A percentile compares a stretch with the other conserved stretches of the same genome.
Conservation (phyloP, 2,113 vertebrate species). For the Montifringilla adamsi region DNA sequence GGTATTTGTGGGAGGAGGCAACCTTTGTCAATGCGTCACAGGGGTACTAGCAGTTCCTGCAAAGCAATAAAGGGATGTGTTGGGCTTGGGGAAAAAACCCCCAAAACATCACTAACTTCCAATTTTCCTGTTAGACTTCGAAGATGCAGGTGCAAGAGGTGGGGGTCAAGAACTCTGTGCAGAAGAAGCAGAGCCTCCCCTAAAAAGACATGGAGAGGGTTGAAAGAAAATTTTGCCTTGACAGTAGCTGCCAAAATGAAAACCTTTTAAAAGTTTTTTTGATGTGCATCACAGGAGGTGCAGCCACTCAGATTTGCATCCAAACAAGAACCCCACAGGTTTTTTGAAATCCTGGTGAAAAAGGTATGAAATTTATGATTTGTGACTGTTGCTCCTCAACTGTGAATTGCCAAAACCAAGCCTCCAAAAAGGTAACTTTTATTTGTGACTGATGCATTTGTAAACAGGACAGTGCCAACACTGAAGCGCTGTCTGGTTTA, state of each 20-base stretch:
- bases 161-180: neutral
- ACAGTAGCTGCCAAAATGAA: conserved; percentile 34
- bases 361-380: conserved; percentile 37
- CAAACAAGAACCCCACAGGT: conserved; percentile 43
- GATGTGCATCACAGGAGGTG: conserved; percentile 9
- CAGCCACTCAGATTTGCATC: conserved; percentile 11
- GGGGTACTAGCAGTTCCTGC: neutral
- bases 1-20: neutral
- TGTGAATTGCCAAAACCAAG: conserved; percentile 16
- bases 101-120: neutral
- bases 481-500: neutral
- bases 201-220: neutral
- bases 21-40: neutral
- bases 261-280: conserved; percentile 25
- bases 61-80: neutral
- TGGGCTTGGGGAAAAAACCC: neutral
- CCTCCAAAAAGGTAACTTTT: neutral
- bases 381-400: neutral
- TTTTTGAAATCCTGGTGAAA: conserved; percentile 42
- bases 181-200: neutral
- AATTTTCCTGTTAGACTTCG: neutral
- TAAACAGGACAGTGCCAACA: neutral
- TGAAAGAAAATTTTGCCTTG: conserved; percentile 40
- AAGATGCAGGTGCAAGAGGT: neutral
- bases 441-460: neutral